Evolutionary conservation across 2,888 invertebrate species (phyloP).

Genomic region (Crossocerus cetratus): DNA sequence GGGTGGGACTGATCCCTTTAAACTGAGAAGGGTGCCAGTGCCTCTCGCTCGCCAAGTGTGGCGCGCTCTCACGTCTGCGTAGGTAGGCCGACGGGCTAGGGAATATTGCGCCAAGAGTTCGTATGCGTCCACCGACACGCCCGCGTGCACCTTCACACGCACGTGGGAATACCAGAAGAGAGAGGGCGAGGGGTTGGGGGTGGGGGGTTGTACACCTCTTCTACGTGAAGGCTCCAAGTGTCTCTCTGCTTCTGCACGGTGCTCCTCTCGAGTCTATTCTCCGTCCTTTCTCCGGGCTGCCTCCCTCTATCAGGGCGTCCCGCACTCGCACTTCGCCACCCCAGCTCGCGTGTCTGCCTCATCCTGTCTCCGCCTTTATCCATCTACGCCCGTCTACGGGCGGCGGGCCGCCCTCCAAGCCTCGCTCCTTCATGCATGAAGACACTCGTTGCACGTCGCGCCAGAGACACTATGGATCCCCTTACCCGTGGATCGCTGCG

Average conservation of each 20-base stretch:
- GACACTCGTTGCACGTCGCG: constrained; percentile 22
- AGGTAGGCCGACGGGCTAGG: constrained; percentile 18
- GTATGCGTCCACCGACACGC: constrained; percentile 18
- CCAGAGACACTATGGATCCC: constrained; percentile 16
- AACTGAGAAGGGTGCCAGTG: constrained; percentile 50
- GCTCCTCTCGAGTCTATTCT: background rate
- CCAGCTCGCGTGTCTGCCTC: background rate
- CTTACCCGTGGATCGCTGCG: constrained; percentile 11
- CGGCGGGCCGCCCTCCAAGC: constrained; percentile 11
- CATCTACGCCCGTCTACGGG: background rate
- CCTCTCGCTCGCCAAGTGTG: constrained; percentile 28
- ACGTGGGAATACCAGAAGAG: too few relatives aligned
- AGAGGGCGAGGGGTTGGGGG: too few relatives aligned
- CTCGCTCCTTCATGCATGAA: constrained; percentile 26
- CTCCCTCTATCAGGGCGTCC: too few relatives aligned
- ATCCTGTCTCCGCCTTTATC: background rate
- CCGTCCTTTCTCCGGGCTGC: too few relatives aligned
- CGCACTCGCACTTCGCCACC: too few relatives aligned
- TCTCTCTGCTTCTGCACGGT: background rate
- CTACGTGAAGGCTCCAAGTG: background rate
- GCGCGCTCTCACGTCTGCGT: constrained; percentile 32
- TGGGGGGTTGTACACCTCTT: background rate
- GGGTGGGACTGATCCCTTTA: constrained; percentile 63
- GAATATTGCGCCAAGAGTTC: constrained; percentile 38
- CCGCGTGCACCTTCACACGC: too few relatives aligned